Conservation (phyloP, 2,797 vertebrate species). For the Sebastes trivittatus region DNA sequence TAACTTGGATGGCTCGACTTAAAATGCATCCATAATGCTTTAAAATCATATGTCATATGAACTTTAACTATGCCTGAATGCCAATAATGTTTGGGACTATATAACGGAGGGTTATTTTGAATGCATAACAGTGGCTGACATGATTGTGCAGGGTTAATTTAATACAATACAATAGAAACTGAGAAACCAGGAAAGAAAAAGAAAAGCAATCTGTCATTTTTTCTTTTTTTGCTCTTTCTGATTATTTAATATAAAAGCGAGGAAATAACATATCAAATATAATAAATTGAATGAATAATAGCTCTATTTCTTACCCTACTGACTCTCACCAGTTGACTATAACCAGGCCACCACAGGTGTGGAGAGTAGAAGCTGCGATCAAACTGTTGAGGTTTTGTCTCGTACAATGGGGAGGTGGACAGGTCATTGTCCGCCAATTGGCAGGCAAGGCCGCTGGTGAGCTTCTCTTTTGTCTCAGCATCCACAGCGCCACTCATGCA, state of each 20-base stretch:
- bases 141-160: too few relatives aligned
- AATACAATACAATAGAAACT: too few relatives aligned
- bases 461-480: not conserved
- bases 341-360: not conserved
- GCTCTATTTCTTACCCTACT: not conserved
- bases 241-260: not conserved
- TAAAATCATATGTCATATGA: too few relatives aligned
- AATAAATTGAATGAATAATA: not conserved
- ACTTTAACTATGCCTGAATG: too few relatives aligned
- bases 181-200: too few relatives aligned
- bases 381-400: not conserved
- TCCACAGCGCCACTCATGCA: not conserved
- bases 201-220: too few relatives aligned
- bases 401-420: not conserved
- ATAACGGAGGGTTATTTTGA: too few relatives aligned
- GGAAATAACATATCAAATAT: not conserved
- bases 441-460: not conserved
- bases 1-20: too few relatives aligned
- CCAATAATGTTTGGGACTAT: too few relatives aligned
- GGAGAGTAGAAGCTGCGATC: not conserved
- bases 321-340: not conserved
- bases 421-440: not conserved
- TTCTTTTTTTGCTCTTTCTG: too few relatives aligned
- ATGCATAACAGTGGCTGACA: too few relatives aligned
- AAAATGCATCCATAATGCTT: too few relatives aligned